phyloP scores from a whole-genome alignment of 2,888 invertebrate genomes.

The Athrips mouffetella region DNA sequence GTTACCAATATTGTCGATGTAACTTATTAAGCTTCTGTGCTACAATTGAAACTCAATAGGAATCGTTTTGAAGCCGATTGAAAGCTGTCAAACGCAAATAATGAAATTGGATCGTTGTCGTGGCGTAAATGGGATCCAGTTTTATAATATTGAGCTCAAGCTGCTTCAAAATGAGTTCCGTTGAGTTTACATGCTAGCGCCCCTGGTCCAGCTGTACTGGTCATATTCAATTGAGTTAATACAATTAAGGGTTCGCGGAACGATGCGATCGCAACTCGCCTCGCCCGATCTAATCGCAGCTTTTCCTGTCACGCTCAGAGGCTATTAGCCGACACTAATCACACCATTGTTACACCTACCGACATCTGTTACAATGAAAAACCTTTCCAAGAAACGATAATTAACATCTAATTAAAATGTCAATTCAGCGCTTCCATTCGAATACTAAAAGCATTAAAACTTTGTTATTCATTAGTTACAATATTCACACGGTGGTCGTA shows the following conservation, averaged over 20 bases:
- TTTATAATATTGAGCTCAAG: too few relatives aligned
- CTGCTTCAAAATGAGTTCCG: too few relatives aligned
- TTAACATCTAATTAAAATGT: slow-evolving; percentile 11
- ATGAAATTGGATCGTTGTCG: too few relatives aligned
- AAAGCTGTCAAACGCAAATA: too few relatives aligned
- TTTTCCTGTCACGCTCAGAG: slow-evolving; percentile 64
- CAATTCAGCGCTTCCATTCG: slow-evolving; percentile 6
- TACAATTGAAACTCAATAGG: too few relatives aligned
- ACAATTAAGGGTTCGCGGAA: slow-evolving; percentile 55
- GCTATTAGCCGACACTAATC: slow-evolving; percentile 35
- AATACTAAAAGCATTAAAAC: slow-evolving; percentile 7
- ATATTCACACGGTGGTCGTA: slow-evolving; percentile 47
- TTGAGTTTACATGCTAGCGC: not conserved
- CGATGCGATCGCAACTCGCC: slow-evolving; percentile 47
- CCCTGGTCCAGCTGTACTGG: not conserved
- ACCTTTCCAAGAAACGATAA: slow-evolving; percentile 6
- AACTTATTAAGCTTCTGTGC: too few relatives aligned
- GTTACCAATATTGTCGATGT: too few relatives aligned
- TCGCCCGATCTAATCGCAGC: slow-evolving; percentile 49
- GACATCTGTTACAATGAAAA: slow-evolving; percentile 10
- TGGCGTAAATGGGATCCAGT: too few relatives aligned
- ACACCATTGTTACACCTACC: slow-evolving; percentile 15
- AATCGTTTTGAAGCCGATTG: too few relatives aligned
- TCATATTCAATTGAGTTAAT: slow-evolving; percentile 24
- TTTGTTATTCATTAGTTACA: slow-evolving; percentile 33